Base-by-base conservation (phyloP, 2,797 vertebrate species). In the Pelochelys cantorii region DNA sequence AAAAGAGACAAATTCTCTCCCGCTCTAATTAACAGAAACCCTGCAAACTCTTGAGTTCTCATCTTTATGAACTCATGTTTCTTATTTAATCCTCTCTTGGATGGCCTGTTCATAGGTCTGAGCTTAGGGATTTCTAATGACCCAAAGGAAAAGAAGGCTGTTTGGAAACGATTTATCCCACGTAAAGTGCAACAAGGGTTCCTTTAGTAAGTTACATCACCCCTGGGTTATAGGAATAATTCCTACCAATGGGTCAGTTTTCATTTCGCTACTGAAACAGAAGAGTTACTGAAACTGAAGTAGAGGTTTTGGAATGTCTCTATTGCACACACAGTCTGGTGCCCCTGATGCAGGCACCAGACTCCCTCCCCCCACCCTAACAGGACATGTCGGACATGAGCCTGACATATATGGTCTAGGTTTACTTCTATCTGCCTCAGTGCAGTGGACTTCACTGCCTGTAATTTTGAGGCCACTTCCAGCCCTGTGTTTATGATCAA, bases 261-360 rank as follows among this genome's bases (percentile, higher is more conserved):
- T 48, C 22, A 52, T 27, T 48, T 8, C 25, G 14, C 7, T 12
- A 27, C 5, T 77, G 74, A 29, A 77, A 0, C 9, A 53, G 83
- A 82, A n/a, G 78, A 4, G 48, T 55, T 0, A 53, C 77, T 1
- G 11, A 29, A 25, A 8, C 6, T 42, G 11, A 42, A 18, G 79
- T 42, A 31, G 78, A 80, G 13, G 37, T 34, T 97, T 95, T 89
- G 85, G 85, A 71, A 1, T 5, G 0, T 53, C n/a, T 93, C 79
- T 93, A 81, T 87, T 91, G 94, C 93, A 96, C 90, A 37, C 71
- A 34, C 8, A 48, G 42, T 48, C 42, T 48, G 42, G 42, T 48
- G 8, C 42, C 42, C 42, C 42, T 48, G 42, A 48, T 48, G 42
- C 8, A 48, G 42, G 42, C 42, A 48, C 42, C 42, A 48, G 42